Evolutionary conservation across 2,113 vertebrate species (phyloP).

Genomic region (Microcebus murinus): DNA sequence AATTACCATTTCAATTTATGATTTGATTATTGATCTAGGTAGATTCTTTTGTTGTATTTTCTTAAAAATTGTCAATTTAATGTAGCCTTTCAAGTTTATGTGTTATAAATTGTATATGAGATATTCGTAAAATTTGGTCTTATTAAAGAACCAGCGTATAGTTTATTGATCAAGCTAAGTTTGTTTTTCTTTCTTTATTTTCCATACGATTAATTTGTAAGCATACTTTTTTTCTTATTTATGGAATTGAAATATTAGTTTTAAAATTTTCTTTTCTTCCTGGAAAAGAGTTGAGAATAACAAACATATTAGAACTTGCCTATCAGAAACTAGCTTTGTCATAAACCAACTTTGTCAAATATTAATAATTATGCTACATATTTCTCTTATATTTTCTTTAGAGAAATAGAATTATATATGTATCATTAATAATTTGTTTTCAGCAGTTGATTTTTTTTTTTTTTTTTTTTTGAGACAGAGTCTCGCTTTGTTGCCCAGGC

Average conservation of each 20-base stretch:
- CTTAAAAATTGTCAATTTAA: not conserved
- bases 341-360: not conserved
- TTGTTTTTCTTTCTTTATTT: not conserved
- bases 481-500: no score
- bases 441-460: not conserved
- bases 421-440: not conserved
- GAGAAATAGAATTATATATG: not conserved
- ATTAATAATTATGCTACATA: not conserved
- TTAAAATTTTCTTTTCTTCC: not conserved
- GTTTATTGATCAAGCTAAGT: not conserved
- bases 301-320: not conserved
- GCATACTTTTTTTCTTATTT: not conserved
- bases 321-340: not conserved
- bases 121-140: not conserved
- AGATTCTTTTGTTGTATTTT: not conserved
- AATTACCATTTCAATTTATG: not conserved
- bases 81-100: not conserved
- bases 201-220: not conserved
- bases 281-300: not conserved
- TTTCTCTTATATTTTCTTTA: not conserved
- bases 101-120: not conserved
- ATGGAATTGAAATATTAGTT: not conserved
- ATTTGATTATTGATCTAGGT: constrained; percentile 26
- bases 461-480: no score
- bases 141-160: not conserved